These are phyloP conservation scores for Spinibarbus caldwelli DNA, from an alignment of 2,797 vertebrate species.

Conservation along the genomic window DNA sequence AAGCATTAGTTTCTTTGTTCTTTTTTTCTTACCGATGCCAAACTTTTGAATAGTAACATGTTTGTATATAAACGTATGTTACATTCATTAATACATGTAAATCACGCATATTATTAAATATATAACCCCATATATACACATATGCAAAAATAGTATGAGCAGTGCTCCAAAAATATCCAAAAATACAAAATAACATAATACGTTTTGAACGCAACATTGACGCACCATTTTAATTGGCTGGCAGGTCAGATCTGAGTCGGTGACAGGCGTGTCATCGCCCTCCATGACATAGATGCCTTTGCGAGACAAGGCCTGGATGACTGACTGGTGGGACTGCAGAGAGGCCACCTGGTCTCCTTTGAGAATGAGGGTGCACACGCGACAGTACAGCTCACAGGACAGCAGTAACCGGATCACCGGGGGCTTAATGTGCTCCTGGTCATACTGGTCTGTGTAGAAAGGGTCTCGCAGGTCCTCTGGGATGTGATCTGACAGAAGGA, in stretches of 20 bases:
- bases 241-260: constrained; percentile 86
- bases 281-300: constrained; percentile 99
- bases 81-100: not conserved
- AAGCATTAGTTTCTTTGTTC: not conserved
- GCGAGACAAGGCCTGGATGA: constrained; percentile 93
- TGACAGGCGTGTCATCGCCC: constrained; percentile 90
- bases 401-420: constrained; percentile 91
- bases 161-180: not conserved
- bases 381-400: constrained; percentile 95
- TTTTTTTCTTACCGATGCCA: not conserved
- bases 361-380: constrained; percentile 94
- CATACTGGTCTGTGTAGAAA: constrained; percentile 96
- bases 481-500: constrained; percentile 85
- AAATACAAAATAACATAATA: not conserved
- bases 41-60: not conserved
- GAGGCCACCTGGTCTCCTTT: constrained; percentile 92
- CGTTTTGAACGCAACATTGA: not conserved
- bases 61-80: not conserved
- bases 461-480: constrained; percentile 95
- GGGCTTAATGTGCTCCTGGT: constrained; percentile 98
- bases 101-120: not conserved
- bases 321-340: constrained; percentile 92
- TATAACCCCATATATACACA: not conserved
- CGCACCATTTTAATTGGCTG: constrained; percentile 97
- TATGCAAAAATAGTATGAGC: not conserved